Percentiles rank a stretch among this genome's conserved stretches.
phyloP scores from a whole-genome alignment of 2,888 invertebrate species.

The Listrodromus nycthemerus region DNA sequence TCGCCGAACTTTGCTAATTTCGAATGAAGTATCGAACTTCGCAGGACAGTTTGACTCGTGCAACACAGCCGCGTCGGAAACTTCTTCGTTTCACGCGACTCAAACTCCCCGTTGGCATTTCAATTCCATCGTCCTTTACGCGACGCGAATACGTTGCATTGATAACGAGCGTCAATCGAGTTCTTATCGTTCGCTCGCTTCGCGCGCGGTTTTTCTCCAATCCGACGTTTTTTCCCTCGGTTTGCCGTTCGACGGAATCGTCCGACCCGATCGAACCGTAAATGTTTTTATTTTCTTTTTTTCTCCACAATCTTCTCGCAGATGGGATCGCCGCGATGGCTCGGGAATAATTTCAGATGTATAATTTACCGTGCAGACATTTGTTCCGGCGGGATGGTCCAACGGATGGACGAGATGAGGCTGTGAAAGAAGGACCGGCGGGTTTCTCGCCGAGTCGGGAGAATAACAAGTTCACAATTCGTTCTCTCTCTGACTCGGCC shows the following conservation, averaged over 20 bases:
- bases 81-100: not conserved
- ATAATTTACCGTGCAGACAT: not conserved
- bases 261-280: constrained; percentile 1
- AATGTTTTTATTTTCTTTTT: constrained; percentile 1
- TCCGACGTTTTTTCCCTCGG: not conserved
- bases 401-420: not conserved
- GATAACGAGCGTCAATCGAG: constrained; percentile 56
- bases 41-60: too few relatives aligned
- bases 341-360: constrained; percentile 24
- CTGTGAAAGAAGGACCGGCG: not conserved
- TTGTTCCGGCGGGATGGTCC: not conserved
- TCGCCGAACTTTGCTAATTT: not conserved
- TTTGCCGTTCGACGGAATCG: constrained; percentile 12
- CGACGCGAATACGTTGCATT: constrained; percentile 22
- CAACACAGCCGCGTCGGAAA: too few relatives aligned
- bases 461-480: constrained; percentile 36
- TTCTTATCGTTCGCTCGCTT: constrained; percentile 21
- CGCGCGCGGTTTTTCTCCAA: not conserved
- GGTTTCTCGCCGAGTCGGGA: not conserved
- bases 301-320: constrained; percentile 6
- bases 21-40: not conserved
- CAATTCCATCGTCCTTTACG: constrained; percentile 45
- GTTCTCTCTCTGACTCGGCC: constrained; percentile 4
- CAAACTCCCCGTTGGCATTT: constrained; percentile 36
- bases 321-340: constrained; percentile 19